A percentile compares a stretch with the other conserved stretches of the same genome.
Conservation (phyloP, 2,888 invertebrate genomes). For the Balanococcus diminutus region DNA sequence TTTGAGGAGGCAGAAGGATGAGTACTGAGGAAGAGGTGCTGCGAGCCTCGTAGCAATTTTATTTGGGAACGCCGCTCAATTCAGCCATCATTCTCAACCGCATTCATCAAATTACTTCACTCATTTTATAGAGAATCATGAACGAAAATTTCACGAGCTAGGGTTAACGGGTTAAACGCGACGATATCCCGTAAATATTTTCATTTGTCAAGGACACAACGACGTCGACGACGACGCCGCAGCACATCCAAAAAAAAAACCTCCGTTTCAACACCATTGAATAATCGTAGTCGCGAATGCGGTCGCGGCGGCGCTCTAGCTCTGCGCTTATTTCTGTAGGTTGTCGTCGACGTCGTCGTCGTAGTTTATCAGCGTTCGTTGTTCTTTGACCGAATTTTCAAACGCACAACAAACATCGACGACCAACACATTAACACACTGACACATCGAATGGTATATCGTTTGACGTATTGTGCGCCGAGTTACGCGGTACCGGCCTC, state of each 20-base stretch:
- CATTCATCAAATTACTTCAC: too few relatives aligned
- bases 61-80: too few relatives aligned
- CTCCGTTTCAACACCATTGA: background rate
- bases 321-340: too few relatives aligned
- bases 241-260: background rate
- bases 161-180: constrained; percentile 19
- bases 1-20: too few relatives aligned
- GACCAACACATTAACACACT: constrained; percentile 10
- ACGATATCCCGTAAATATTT: constrained; percentile 27
- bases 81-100: too few relatives aligned
- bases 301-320: background rate
- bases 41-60: too few relatives aligned
- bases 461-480: background rate
- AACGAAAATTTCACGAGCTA: background rate
- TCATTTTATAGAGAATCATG: background rate
- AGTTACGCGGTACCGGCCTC: background rate
- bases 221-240: background rate
- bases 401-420: background rate
- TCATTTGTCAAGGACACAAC: constrained; percentile 21
- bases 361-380: constrained; percentile 20
- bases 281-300: background rate
- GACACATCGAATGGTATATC: background rate
- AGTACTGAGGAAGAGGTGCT: too few relatives aligned
- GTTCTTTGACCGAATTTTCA: constrained; percentile 36
- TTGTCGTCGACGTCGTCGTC: background rate